Conservation (phyloP, 2,888 invertebrate genomes). For the Drosophila infuscata region DNA sequence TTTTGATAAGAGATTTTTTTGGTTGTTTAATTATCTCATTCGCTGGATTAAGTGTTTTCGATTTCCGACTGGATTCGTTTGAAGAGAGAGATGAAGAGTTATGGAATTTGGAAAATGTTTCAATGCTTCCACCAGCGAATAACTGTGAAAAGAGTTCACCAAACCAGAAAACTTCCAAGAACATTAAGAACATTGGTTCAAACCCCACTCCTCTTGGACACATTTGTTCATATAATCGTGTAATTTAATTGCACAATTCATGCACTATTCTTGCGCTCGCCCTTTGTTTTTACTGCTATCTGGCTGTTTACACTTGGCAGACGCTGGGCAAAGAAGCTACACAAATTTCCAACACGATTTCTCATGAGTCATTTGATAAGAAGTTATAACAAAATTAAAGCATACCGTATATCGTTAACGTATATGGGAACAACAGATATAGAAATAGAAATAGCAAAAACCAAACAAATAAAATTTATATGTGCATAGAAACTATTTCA, state of each 20-base stretch:
- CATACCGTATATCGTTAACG: background rate
- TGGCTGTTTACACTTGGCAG: slow-evolving; percentile 38
- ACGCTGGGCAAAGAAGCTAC: slow-evolving; percentile 22
- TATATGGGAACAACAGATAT: slow-evolving; percentile 19
- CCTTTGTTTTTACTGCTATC: slow-evolving; percentile 15
- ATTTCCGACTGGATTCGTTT: background rate
- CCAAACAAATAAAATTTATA: slow-evolving; percentile 18
- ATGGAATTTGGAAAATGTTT: background rate
- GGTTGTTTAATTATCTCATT: background rate
- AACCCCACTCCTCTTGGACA: background rate
- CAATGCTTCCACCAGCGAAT: background rate
- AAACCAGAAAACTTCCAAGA: background rate
- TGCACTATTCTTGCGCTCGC: slow-evolving; percentile 24
- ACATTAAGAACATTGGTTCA: background rate
- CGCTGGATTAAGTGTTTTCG: background rate
- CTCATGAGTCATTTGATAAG: slow-evolving; percentile 74
- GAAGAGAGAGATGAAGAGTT: background rate
- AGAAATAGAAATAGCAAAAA: slow-evolving; percentile 36
- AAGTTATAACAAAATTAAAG: slow-evolving; percentile 48
- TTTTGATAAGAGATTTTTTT: background rate
- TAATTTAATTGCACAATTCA: slow-evolving; percentile 65
- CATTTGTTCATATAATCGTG: slow-evolving; percentile 12
- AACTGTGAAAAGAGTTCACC: background rate
- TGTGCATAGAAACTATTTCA: slow-evolving; percentile 62
- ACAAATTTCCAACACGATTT: slow-evolving; percentile 16